These are phyloP conservation scores for Andricus curvator DNA, from an alignment of 2,888 invertebrate genomes.

Conservation along the genomic window DNA sequence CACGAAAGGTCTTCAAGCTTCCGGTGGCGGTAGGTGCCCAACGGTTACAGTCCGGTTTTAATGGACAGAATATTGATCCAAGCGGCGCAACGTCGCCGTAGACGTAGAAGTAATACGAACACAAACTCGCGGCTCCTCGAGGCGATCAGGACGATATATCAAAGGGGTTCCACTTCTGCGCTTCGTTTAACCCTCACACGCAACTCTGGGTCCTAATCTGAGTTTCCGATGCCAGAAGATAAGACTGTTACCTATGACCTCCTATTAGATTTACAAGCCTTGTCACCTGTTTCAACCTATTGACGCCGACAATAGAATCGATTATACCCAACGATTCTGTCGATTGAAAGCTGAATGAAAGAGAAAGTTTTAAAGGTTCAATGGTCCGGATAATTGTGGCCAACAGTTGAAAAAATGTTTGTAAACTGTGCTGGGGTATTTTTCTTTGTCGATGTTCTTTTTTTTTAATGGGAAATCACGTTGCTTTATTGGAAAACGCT, in stretches of 20 bases:
- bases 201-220: neutral
- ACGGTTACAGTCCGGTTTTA: conserved; percentile 29
- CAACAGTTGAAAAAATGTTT: neutral
- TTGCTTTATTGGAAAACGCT: too few species aligned
- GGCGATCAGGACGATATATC: conserved; percentile 14
- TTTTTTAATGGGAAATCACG: too few species aligned
- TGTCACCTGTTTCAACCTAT: conserved; percentile 15
- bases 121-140: conserved; percentile 11
- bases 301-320: neutral
- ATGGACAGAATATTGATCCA: conserved; percentile 42
- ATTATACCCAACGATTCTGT: neutral
- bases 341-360: neutral
- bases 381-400: neutral
- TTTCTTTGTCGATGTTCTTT: neutral
- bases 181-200: conserved; percentile 1
- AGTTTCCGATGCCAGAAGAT: conserved; percentile 6
- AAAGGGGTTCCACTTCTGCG: conserved; percentile 31
- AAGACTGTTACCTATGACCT: neutral
- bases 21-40: conserved; percentile 21
- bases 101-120: neutral
- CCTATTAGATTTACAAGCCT: neutral
- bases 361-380: neutral
- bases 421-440: neutral
- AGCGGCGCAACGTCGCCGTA: conserved; percentile 22
- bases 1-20: conserved; percentile 26